Conservation (phyloP, 2,113 vertebrate genomes). For the Apeltes quadracus region DNA sequence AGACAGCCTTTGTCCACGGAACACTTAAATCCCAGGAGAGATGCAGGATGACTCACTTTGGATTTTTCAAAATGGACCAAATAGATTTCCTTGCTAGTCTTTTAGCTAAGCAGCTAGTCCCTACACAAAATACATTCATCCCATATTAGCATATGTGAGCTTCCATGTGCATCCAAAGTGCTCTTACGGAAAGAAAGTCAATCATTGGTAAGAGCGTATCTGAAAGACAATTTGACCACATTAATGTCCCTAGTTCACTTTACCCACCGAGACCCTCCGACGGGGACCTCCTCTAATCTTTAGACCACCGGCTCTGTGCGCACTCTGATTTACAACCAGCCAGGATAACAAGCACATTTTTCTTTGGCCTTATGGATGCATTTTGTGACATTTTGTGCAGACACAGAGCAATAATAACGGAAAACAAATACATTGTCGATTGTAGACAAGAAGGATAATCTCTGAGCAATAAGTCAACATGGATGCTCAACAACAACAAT, state of each 20-base stretch:
- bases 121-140: neutral
- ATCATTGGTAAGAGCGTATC: slow-evolving; percentile 6
- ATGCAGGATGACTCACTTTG: neutral
- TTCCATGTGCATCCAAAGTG: neutral
- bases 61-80: neutral
- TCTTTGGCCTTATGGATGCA: neutral
- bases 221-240: slow-evolving; percentile 17
- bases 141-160: neutral
- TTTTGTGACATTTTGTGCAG: neutral
- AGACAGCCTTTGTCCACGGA: neutral
- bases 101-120: neutral
- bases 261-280: slow-evolving; percentile 9
- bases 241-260: slow-evolving; percentile 8
- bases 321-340: slow-evolving; percentile 4
- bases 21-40: neutral
- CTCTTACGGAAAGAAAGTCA: slow-evolving; percentile 4
- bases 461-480: neutral
- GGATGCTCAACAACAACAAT: neutral
- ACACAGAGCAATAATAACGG: neutral
- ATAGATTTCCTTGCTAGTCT: neutral
- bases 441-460: neutral
- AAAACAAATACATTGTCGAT: neutral
- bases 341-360: neutral
- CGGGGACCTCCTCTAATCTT: slow-evolving; percentile 1
- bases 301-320: neutral